Percentiles rank a stretch among this genome's conserved stretches.
Evolutionary conservation across 2,888 invertebrate genomes (phyloP).

Genomic region (Dynastes grantii): DNA sequence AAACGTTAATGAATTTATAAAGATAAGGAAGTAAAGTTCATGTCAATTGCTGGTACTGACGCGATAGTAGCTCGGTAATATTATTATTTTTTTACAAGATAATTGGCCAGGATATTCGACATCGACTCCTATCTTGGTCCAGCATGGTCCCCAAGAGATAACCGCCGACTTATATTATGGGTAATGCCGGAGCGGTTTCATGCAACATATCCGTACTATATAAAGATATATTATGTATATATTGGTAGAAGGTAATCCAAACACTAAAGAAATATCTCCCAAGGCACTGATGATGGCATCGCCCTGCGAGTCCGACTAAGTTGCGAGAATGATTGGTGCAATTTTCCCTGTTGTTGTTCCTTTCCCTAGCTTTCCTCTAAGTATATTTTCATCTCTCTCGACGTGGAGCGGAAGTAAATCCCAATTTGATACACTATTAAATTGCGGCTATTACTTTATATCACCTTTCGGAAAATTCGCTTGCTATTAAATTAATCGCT

Average conservation of each 20-base stretch:
- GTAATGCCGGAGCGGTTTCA: conserved; percentile 54
- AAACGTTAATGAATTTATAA: too few relatives aligned
- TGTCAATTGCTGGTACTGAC: background rate
- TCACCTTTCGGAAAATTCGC: conserved; percentile 10
- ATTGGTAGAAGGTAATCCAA: conserved; percentile 55
- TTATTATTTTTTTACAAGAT: conserved; percentile 65
- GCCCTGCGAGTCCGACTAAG: conserved; percentile 54
- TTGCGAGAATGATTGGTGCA: conserved; percentile 51
- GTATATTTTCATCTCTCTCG: background rate
- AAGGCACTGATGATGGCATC: conserved; percentile 57
- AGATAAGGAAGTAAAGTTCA: background rate
- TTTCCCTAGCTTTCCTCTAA: background rate
- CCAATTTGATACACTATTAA: conserved; percentile 35
- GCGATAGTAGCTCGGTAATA: conserved; percentile 42
- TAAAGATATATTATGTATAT: conserved; percentile 56
- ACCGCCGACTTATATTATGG: conserved; percentile 61
- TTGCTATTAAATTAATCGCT: conserved; percentile 8
- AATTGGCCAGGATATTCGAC: conserved; percentile 61
- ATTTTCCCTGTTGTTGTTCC: conserved; percentile 36
- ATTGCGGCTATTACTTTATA: conserved; percentile 25
- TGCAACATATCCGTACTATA: conserved; percentile 57
- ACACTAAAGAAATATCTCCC: conserved; percentile 63
- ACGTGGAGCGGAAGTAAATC: background rate
- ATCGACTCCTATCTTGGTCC: conserved; percentile 60
- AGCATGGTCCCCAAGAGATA: conserved; percentile 58